These are phyloP conservation scores for Takifugu bimaculatus DNA, from an alignment of 2,113 vertebrate genomes.

Conservation along the genomic window DNA sequence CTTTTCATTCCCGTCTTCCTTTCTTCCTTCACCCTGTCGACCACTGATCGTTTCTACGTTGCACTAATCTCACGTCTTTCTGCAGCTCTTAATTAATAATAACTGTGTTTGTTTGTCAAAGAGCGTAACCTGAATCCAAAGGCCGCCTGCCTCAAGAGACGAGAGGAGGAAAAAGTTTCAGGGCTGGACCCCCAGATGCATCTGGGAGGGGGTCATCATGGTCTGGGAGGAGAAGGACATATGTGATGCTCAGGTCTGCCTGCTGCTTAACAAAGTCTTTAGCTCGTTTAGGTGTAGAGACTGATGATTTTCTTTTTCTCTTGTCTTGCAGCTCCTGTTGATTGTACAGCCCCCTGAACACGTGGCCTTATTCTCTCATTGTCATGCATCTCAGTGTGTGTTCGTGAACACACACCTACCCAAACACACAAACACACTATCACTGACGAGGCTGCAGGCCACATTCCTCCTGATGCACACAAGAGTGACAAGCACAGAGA, in stretches of 20 bases:
- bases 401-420: slow-evolving; percentile 42
- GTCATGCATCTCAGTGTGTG: slow-evolving; percentile 68
- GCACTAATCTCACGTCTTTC: not conserved
- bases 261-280: not conserved
- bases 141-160: slow-evolving; percentile 93
- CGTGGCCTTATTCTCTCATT: slow-evolving; percentile 77
- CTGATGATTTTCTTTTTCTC: slow-evolving; percentile 21
- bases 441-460: slow-evolving; percentile 59
- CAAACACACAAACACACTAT: slow-evolving; percentile 47
- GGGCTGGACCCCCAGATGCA: slow-evolving; percentile 91
- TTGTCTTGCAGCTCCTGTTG: slow-evolving; percentile 63
- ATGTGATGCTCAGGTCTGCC: slow-evolving; percentile 79
- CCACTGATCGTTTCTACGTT: slow-evolving; percentile 1
- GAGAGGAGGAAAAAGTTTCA: slow-evolving; percentile 95
- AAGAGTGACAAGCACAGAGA: slow-evolving; percentile 45
- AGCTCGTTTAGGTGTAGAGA: not conserved
- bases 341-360: slow-evolving; percentile 71
- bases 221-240: slow-evolving; percentile 85
- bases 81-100: not conserved
- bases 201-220: slow-evolving; percentile 83
- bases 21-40: slow-evolving; percentile 4
- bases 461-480: slow-evolving; percentile 56
- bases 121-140: slow-evolving; percentile 98
- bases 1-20: slow-evolving; percentile 21
- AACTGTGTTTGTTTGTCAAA: slow-evolving; percentile 49